Percentiles rank a stretch among this genome's conserved stretches.
phyloP scores from a whole-genome alignment of 1,140 invertebrate species.

The Ruditapes philippinarum region DNA sequence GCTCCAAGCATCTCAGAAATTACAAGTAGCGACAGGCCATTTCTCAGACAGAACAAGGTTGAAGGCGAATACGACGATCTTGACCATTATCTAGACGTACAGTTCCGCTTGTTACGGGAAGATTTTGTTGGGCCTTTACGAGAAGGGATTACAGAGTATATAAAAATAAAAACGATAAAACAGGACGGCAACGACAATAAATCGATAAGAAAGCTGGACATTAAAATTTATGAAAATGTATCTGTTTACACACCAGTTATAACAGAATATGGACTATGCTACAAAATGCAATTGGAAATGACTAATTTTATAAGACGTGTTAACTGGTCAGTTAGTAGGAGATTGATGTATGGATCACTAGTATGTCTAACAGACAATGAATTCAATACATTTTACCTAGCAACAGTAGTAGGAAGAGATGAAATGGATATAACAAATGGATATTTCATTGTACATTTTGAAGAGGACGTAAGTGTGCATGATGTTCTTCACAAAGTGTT shows the following conservation, averaged over 20 bases:
- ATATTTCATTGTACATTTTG: slow-evolving; percentile 83
- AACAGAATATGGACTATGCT: slow-evolving; percentile 68
- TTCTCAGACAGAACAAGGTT: slow-evolving; percentile 89
- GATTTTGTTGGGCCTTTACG: slow-evolving; percentile 88
- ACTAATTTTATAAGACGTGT: slow-evolving; percentile 67
- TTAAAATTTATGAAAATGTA: slow-evolving; percentile 70
- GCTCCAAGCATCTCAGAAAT: slow-evolving; percentile 80
- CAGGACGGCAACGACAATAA: neutral
- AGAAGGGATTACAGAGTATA: slow-evolving; percentile 81
- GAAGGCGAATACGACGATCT: slow-evolving; percentile 89
- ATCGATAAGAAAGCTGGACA: neutral
- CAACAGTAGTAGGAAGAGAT: slow-evolving; percentile 89
- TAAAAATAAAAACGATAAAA: neutral
- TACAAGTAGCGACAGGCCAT: slow-evolving; percentile 76
- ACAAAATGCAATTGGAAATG: slow-evolving; percentile 77
- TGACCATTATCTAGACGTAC: slow-evolving; percentile 92
- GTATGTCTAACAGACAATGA: slow-evolving; percentile 91
- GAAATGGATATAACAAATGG: slow-evolving; percentile 74
- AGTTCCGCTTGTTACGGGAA: slow-evolving; percentile 92
- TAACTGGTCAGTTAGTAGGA: slow-evolving; percentile 86
- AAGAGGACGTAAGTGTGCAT: slow-evolving; percentile 29
- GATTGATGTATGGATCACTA: slow-evolving; percentile 91
- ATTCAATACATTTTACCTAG: slow-evolving; percentile 90
- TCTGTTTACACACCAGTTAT: slow-evolving; percentile 71
- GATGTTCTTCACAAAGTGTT: slow-evolving; percentile 65